Conservation (phyloP, 2,888 invertebrate species). For the Troides oblongomaculatus region DNA sequence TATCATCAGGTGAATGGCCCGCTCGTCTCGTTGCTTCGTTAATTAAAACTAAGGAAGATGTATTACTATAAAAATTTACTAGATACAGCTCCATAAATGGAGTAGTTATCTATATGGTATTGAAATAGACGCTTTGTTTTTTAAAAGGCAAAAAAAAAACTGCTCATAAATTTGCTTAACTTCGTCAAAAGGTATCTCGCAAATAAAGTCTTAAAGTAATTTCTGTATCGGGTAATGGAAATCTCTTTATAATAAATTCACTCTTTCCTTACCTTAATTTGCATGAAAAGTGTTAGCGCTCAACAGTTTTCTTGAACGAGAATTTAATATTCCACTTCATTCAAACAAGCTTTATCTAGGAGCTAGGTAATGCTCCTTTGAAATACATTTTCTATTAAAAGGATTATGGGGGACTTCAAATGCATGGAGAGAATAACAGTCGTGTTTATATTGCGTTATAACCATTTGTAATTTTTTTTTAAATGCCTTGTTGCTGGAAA, state of each 20-base stretch:
- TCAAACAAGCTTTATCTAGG: slow-evolving; percentile 33
- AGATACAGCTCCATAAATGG: too few species aligned
- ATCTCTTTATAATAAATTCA: slow-evolving; percentile 58
- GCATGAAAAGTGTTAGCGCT: slow-evolving; percentile 59
- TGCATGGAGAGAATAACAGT: slow-evolving; percentile 3
- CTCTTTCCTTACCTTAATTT: slow-evolving; percentile 56
- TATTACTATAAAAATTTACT: too few species aligned
- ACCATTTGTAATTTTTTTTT: not conserved
- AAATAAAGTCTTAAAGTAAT: slow-evolving; percentile 22
- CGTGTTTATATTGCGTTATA: not conserved
- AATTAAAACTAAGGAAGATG: too few species aligned
- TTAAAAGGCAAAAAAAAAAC: not conserved
- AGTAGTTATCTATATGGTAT: too few species aligned
- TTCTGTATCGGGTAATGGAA: slow-evolving; percentile 34
- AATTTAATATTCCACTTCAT: slow-evolving; percentile 56
- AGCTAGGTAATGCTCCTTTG: slow-evolving; percentile 31
- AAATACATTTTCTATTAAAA: slow-evolving; percentile 32
- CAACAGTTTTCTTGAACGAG: slow-evolving; percentile 58
- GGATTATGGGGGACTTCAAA: slow-evolving; percentile 24
- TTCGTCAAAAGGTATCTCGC: slow-evolving; percentile 2
- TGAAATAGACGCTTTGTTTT: too few species aligned
- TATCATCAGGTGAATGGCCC: too few species aligned
- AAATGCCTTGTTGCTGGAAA: not conserved
- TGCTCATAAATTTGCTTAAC: not conserved
- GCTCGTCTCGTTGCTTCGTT: too few species aligned